Conservation (phyloP, 2,888 invertebrate genomes). For the Matsumyia berberina region DNA sequence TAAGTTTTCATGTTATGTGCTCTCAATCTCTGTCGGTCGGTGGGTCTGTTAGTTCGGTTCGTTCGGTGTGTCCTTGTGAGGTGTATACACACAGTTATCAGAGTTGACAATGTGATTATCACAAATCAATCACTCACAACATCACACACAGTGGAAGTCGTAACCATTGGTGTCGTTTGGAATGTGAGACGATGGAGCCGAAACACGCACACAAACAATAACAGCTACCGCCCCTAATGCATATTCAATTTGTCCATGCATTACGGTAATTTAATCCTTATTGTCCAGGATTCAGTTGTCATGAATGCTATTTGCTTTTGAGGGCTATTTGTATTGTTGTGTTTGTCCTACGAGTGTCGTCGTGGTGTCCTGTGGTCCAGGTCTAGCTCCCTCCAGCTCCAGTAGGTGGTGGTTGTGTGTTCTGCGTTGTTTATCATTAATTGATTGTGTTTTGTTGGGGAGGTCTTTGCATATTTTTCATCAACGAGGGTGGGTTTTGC, state of each 20-base stretch:
- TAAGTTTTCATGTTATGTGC: conserved; percentile 64
- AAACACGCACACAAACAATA: conserved; percentile 14
- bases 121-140: conserved; percentile 76
- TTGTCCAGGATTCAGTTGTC: conserved; percentile 73
- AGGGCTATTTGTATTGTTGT: conserved; percentile 61
- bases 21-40: conserved; percentile 5
- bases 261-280: conserved; percentile 76
- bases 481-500: conserved; percentile 12
- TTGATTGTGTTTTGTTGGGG: conserved; percentile 69
- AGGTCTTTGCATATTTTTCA: conserved; percentile 64
- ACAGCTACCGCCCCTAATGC: conserved; percentile 58
- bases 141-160: conserved; percentile 64
- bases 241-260: conserved; percentile 76
- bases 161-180: conserved; percentile 40
- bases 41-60: background rate
- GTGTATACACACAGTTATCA: conserved; percentile 53
- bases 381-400: background rate
- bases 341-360: conserved; percentile 50
- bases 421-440: conserved; percentile 71
- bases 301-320: conserved; percentile 72
- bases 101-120: conserved; percentile 75
- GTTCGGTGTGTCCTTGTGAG: conserved; percentile 18
- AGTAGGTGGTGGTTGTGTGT: conserved; percentile 2
- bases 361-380: conserved; percentile 34
- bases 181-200: conserved; percentile 27